Percentiles rank a stretch among this genome's conserved stretches.
Conservation (phyloP, 2,797 vertebrate species). For the Heterohyrax brucei region DNA sequence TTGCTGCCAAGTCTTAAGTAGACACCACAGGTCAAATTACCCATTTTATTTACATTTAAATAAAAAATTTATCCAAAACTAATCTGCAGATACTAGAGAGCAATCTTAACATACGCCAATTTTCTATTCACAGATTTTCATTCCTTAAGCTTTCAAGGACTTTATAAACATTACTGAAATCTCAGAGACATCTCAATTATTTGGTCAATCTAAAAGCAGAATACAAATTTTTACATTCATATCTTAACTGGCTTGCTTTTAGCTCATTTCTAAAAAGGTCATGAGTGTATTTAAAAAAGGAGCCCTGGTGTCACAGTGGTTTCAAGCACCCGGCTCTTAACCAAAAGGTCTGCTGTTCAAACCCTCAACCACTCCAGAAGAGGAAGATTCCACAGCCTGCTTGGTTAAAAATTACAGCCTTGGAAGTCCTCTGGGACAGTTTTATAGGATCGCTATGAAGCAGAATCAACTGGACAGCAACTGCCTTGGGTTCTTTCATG, state of each 20-base stretch:
- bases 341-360: no score
- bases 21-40: not conserved
- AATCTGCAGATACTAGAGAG: not conserved
- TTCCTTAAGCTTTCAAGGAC: not conserved
- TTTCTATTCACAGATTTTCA: slow-evolving; percentile 6
- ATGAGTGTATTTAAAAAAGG: not conserved
- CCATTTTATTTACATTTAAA: not conserved
- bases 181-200: not conserved
- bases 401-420: no score
- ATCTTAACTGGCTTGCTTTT: not conserved
- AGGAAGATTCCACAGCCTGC: no score
- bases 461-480: not conserved
- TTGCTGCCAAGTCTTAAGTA: not conserved
- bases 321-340: no score
- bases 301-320: no score
- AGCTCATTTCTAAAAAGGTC: not conserved
- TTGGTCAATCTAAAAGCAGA: not conserved
- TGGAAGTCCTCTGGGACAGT: no score
- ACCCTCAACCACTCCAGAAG: no score
- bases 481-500: no score
- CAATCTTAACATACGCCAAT: not conserved
- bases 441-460: no score
- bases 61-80: not conserved
- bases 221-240: not conserved
- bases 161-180: not conserved